phyloP scores from a whole-genome alignment of 2,113 vertebrate genomes.

The Oplegnathus fasciatus region DNA sequence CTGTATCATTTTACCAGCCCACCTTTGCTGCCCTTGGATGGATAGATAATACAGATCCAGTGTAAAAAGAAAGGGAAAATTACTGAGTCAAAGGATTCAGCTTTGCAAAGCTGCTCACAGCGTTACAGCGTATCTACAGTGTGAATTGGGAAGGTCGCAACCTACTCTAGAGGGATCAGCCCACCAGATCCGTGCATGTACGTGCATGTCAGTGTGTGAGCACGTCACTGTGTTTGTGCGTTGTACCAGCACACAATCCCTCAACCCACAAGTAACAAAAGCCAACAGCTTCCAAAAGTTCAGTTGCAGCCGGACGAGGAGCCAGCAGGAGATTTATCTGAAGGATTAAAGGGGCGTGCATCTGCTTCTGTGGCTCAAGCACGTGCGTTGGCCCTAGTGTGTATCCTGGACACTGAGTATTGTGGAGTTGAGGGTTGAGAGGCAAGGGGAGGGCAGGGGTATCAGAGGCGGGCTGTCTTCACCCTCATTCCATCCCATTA shows the following conservation, averaged over 20 bases:
- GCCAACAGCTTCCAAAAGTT: conserved; percentile 54
- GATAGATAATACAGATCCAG: conserved; percentile 24
- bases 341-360: conserved; percentile 75
- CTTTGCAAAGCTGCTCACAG: conserved; percentile 32
- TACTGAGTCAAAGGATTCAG: conserved; percentile 45
- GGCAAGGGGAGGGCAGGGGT: conserved; percentile 17
- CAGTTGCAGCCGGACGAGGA: conserved; percentile 28
- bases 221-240: conserved; percentile 23
- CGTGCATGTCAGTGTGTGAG: conserved; percentile 36
- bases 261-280: conserved; percentile 48
- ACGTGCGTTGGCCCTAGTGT: conserved; percentile 26
- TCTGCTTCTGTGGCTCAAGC: conserved; percentile 68
- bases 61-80: conserved; percentile 20
- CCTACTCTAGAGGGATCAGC: conserved; percentile 24
- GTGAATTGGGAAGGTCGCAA: conserved; percentile 25
- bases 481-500: conserved; percentile 53
- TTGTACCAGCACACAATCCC: conserved; percentile 24
- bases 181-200: conserved; percentile 28
- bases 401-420: conserved; percentile 23
- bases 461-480: conserved; percentile 43
- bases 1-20: conserved; percentile 24
- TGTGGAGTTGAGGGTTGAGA: conserved; percentile 14
- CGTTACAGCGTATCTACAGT: not conserved
- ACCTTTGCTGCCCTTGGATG: conserved; percentile 47
- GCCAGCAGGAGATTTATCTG: conserved; percentile 77